Conservation (phyloP, 2,113 vertebrate genomes). For the Odontophorus gujanensis region DNA sequence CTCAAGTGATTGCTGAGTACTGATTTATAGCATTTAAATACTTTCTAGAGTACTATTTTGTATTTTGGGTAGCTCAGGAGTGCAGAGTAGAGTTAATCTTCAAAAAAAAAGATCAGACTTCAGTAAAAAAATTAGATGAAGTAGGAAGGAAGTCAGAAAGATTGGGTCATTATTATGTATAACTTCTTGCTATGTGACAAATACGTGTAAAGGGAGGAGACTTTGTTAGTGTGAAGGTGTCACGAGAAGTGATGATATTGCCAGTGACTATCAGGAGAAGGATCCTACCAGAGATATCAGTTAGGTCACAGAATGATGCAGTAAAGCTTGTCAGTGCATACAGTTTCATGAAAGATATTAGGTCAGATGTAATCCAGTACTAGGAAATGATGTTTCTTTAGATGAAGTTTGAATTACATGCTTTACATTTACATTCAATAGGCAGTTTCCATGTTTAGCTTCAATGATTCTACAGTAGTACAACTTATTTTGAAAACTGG, state of each 20-base stretch:
- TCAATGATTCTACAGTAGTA: not conserved
- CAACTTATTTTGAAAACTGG: not conserved
- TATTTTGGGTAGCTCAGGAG: not conserved
- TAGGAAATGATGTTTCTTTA: not conserved
- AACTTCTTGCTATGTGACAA: not conserved
- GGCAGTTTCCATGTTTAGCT: constrained; percentile 1
- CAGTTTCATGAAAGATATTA: not conserved
- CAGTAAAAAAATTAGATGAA: not conserved
- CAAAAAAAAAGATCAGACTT: not conserved
- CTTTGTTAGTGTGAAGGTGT: not conserved
- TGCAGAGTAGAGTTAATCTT: not conserved
- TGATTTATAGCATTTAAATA: not conserved
- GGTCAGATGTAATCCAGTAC: not conserved
- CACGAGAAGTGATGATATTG: not conserved
- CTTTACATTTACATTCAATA: not conserved
- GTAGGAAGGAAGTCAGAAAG: not conserved
- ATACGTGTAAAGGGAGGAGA: not conserved
- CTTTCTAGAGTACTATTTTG: not conserved
- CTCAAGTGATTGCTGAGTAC: not conserved
- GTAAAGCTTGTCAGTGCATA: not conserved
- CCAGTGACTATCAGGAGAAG: not conserved
- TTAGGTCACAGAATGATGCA: not conserved
- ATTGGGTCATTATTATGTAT: not conserved
- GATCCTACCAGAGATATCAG: not conserved
- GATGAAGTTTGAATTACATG: not conserved